phyloP scores from a whole-genome alignment of 1,140 invertebrate species.

The Pteromalus puparum region DNA sequence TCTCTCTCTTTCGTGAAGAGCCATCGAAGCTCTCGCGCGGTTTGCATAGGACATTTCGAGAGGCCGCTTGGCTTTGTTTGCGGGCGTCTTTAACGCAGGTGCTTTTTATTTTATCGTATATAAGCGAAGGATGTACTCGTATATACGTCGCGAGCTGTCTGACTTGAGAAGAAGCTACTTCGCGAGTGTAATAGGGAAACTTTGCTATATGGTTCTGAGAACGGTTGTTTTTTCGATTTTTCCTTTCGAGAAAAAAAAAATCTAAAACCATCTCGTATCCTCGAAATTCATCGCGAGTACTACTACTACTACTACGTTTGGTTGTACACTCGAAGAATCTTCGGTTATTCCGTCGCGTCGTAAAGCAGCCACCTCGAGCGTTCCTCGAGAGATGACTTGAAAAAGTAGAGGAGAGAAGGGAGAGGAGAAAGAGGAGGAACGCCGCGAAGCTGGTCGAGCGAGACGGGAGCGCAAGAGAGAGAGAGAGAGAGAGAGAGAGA shows the following conservation, averaged over 20 bases:
- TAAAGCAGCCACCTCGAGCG: neutral
- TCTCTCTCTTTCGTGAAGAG: neutral
- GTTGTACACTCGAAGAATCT: neutral
- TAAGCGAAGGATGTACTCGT: neutral
- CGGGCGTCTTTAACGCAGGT: constrained; percentile 27
- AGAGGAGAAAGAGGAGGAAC: neutral
- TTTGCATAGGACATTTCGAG: constrained; percentile 43
- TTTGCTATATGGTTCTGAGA: neutral
- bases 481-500: neutral
- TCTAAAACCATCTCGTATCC: no score
- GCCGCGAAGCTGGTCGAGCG: neutral
- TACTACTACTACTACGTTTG: neutral
- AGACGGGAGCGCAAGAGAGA: neutral
- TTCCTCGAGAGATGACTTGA: neutral
- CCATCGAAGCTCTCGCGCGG: neutral
- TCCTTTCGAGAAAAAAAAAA: no score
- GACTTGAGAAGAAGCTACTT: neutral
- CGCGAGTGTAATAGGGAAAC: neutral
- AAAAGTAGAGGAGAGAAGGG: neutral
- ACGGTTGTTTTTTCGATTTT: neutral
- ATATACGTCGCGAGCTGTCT: no score
- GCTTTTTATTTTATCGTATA: constrained; percentile 51
- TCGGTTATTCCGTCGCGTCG: neutral
- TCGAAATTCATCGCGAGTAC: neutral
- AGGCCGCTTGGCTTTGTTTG: constrained; percentile 27